Base-by-base conservation (phyloP, 2,797 vertebrate species). In the Tadarida brasiliensis region DNA sequence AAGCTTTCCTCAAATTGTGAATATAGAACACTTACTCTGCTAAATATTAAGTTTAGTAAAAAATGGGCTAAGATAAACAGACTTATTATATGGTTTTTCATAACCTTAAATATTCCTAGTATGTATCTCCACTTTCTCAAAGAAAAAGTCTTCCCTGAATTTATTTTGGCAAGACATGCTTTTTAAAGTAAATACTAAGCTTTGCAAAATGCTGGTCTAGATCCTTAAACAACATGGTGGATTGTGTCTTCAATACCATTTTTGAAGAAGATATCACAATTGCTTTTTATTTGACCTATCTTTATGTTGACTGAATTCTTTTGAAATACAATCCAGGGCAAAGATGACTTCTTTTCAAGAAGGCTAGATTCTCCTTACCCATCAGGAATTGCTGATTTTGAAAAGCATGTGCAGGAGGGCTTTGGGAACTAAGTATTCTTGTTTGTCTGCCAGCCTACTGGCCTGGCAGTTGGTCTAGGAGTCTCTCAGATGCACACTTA, bases 251-350 rank as follows among this genome's bases (percentile, higher is more conserved):
- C 35, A 91, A 0, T 82, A 56, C 12, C 19, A 74, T 87, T 91
- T 95, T 92, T 94, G 35, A 19, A 77, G 67, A 77, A 16, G 39
- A 39, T 95, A 44, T 59, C 24, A 83, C 70, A 84, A 22, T 81
- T 94, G 65, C 30, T 95, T 94, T 85, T 94, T 93, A 74, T 74
- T 91, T 80, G 17, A 83, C 2, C 59, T 89, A 71, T 90, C 22
- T 28, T 93, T 70, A 35, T 51, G 56, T 83, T 89, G 73, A 94
- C 68, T 85, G 63, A 92, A 56, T 95, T 94, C n/a, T 61, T 70
- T 90, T 95, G 83, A 81, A 94, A 86, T 24, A 85, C 26, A 82
- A 19, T 73, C 20, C 47, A 83, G 57, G 28, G 49, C 54, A 89
- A 74, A 54, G 33, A 17, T 92, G 56, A 74, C 30, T 87, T 74